Evolutionary conservation across 2,888 invertebrate species (phyloP), one percentile per base, ranked within the genome.

Genomic region (Shargacucullia verbasci): DNA sequence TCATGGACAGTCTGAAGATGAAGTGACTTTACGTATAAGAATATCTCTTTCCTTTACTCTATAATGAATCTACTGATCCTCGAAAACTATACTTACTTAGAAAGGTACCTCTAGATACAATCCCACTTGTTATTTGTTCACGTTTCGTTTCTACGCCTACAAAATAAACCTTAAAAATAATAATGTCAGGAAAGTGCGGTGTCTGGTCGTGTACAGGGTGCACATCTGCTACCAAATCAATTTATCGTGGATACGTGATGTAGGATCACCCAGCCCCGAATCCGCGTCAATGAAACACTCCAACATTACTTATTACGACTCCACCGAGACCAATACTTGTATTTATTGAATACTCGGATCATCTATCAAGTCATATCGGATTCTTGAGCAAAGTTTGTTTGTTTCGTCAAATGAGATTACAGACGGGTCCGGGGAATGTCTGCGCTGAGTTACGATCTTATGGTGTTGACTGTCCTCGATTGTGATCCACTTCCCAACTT

Each of bases 141-240:
- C 58, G 60, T 66, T 20, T 73, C 50, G 40, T 37, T 76, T 74
- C 72, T 70, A 76, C 70, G 63, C 47, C 43, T 50, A 58, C 49
- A 63, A 66, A 63, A 60, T 63, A 66, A 66, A 70, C 73, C 60
- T 69, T 55, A 73, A 73, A 81, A 85, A 85, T 85, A 85, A 87
- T 86, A 87, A 83, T 82, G 82, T 82, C 78, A 81, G 69, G 74
- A 72, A 63, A 73, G 68, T 76, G 73, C 70, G 76, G 74, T 81
- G 74, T 81, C 80, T 81, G 84, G 81, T 78, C 74, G 73, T 79
- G 80, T 81, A 76, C 65, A 68, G 75, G 64, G 79, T 72, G 78
- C 83, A 78, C 88, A 88, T 86, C 86, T 88, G 88, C 78, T 82
- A 77, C 85, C 78, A 78, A 85, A 86, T 85, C 85, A 85, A 87